phyloP scores from a whole-genome alignment of 2,113 vertebrate species.

The Epinephelus fuscoguttatus region DNA sequence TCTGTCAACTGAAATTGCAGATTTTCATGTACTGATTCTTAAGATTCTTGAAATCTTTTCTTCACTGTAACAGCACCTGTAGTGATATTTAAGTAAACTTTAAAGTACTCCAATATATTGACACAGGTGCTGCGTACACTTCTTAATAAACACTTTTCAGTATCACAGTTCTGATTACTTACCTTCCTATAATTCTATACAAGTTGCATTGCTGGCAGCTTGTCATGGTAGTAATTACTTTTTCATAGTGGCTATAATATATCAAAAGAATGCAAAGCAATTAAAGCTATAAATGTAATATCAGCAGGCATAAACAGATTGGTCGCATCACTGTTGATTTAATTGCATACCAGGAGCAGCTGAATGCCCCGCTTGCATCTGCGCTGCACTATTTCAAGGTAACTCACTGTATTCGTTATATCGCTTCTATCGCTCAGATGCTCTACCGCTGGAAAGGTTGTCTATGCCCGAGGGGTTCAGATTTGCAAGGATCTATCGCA shows the following conservation, averaged over 20 bases:
- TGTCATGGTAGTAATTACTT: constrained; percentile 49
- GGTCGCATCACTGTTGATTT: constrained; percentile 58
- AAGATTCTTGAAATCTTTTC: constrained; percentile 20
- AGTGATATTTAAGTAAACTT: neutral
- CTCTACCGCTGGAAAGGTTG: constrained; percentile 58
- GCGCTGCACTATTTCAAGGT: constrained; percentile 43
- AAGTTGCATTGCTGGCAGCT: constrained; percentile 45
- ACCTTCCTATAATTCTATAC: constrained; percentile 15
- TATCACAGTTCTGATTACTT: neutral
- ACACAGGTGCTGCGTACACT: neutral
- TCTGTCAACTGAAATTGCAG: constrained; percentile 1
- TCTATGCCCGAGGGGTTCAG: constrained; percentile 47
- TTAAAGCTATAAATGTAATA: constrained; percentile 69
- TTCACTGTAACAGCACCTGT: neutral
- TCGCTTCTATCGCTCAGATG: constrained; percentile 44
- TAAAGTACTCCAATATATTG: constrained; percentile 20
- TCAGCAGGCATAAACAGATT: constrained; percentile 62
- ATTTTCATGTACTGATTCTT: constrained; percentile 16
- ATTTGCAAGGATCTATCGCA: constrained; percentile 59
- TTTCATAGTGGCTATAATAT: constrained; percentile 43
- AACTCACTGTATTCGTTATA: constrained; percentile 27
- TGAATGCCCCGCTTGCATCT: constrained; percentile 13
- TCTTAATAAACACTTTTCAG: neutral
- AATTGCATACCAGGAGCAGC: constrained; percentile 58
- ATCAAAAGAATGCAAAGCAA: constrained; percentile 56